Conservation (phyloP, 2,797 vertebrate genomes). For the Micropoecilia bifurca region DNA sequence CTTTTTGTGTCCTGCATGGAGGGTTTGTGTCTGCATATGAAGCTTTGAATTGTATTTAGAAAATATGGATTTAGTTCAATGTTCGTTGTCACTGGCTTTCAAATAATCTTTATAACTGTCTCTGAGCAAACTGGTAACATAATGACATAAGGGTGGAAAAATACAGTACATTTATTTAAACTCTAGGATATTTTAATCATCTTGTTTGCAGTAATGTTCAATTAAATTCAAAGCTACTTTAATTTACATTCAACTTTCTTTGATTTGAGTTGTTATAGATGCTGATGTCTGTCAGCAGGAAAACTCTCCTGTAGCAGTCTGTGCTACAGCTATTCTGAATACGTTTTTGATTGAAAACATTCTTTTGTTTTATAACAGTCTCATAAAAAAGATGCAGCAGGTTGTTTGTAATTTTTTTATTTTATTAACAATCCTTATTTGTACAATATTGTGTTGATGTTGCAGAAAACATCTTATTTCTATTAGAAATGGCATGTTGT, state of each 20-base stretch:
- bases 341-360: neutral
- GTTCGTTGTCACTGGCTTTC: slow-evolving; percentile 39
- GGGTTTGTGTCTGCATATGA: slow-evolving; percentile 35
- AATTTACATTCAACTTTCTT: too few relatives aligned
- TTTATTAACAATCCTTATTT: neutral
- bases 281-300: neutral
- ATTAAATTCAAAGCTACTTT: neutral
- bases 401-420: neutral
- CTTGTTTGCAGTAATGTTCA: neutral
- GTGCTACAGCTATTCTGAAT: neutral
- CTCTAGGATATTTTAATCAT: neutral
- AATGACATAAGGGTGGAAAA: neutral
- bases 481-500: neutral
- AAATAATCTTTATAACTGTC: slow-evolving; percentile 47
- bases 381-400: neutral
- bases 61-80: slow-evolving; percentile 41
- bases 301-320: neutral
- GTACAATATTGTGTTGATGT: too few relatives aligned
- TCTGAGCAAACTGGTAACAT: slow-evolving; percentile 28
- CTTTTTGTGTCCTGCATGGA: neutral
- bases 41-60: slow-evolving; percentile 38
- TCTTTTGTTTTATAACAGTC: neutral
- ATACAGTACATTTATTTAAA: neutral
- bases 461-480: neutral
- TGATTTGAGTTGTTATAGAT: neutral